These are phyloP conservation scores for Synodontis membranacea DNA, from an alignment of 2,113 vertebrate species.

Conservation along the genomic window DNA sequence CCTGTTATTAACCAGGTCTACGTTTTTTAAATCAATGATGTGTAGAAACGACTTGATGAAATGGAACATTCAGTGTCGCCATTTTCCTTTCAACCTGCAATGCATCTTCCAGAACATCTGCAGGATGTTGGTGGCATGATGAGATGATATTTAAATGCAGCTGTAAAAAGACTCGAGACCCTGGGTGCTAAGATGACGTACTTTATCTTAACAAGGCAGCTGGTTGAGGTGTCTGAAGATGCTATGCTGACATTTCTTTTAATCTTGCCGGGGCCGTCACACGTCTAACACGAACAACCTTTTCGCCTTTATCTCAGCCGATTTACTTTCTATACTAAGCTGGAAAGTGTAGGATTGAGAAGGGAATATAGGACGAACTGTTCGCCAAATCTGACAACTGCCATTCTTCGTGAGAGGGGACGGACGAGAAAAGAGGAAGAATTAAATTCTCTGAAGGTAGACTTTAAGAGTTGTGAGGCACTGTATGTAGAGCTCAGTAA, in stretches of 20 bases:
- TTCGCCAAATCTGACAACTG: constrained; percentile 40
- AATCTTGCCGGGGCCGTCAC: constrained; percentile 11
- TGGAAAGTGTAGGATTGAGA: background rate
- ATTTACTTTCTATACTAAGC: constrained; percentile 7
- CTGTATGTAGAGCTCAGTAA: constrained; percentile 15
- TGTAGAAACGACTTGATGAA: background rate
- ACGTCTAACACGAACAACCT: background rate
- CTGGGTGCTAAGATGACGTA: background rate
- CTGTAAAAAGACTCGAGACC: background rate
- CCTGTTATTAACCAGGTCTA: constrained; percentile 19
- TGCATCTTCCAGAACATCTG: constrained; percentile 6
- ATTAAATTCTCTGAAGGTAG: background rate
- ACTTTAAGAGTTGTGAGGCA: background rate
- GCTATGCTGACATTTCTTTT: constrained; percentile 30
- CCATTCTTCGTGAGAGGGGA: constrained; percentile 13
- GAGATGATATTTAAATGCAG: constrained; percentile 4
- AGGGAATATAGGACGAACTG: constrained; percentile 11
- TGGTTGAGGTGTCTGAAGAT: constrained; percentile 20
- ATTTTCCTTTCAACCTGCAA: background rate
- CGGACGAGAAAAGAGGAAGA: constrained; percentile 18
- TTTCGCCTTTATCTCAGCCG: constrained; percentile 2
- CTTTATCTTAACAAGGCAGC: constrained; percentile 42
- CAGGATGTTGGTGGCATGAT: background rate
- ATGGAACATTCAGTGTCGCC: background rate
- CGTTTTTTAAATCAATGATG: constrained; percentile 15